Evolutionary conservation across 2,888 invertebrate genomes (phyloP), one percentile per base, ranked within the genome.

Genomic region (Rhagonycha fulva): DNA sequence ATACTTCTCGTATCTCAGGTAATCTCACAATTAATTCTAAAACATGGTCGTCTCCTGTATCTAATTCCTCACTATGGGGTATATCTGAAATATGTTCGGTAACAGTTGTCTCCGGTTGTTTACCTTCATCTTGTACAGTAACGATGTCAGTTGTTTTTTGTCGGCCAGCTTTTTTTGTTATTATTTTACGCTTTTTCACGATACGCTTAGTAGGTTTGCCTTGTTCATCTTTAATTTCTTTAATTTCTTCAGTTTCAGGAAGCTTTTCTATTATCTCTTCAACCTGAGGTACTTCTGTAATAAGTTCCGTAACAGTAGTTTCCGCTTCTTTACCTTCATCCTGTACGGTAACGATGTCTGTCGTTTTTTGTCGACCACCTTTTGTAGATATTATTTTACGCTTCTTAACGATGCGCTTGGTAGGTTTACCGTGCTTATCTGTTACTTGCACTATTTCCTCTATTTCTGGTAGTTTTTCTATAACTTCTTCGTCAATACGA

Each of bases 341-440:
- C 76, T 77, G 72, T 14, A 78, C 70, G 9, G 77, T 82, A 10
- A 75, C 74, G 23, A 73, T 78, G 32, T 82, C 78, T 1, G 79
- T 77, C 4, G 80, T 73, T 82, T 82, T 75, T 79, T 77, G 78
- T 79, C 84, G 84, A 14, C 80, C 82, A 63, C 85, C 87, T 75
- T 85, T 84, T 7, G 82, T 84, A 79, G 85, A 87, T 76, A 85
- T 85, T 68, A 87, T 85, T 11, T 84, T 82, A 72, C 84, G 81
- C 67, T 85, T 87, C 79, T 86, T 88, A 12, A 84, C 83, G 9
- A 84, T 78, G 24, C 11, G 80, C 63, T 26, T 82, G 68, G 78
- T 83, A 75, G 63, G 61, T 80, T 82, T 2, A 70, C 75, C 74
- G 23, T 73, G 72, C 10, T 71, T 68, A 10, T 71, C 72, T 9